Evolutionary conservation across 2,888 invertebrate genomes (phyloP).

Genomic region (Leptopilina myrica): DNA sequence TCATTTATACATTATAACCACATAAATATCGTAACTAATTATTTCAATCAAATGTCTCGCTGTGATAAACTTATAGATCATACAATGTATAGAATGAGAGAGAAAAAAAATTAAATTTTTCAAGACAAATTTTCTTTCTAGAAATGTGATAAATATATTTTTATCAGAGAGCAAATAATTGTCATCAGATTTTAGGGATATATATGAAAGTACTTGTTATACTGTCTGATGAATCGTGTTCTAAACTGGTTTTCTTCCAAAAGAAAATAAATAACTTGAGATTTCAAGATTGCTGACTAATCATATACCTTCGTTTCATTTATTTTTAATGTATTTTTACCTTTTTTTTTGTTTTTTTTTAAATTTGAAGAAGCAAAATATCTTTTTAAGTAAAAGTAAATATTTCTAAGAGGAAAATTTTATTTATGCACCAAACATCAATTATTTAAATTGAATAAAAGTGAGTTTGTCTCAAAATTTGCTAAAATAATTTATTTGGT

Average conservation of each 20-base stretch:
- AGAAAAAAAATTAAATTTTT: neutral
- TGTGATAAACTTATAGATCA: neutral
- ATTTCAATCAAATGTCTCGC: neutral
- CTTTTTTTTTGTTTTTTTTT: neutral
- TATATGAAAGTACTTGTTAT: neutral
- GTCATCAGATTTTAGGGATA: conserved; percentile 3
- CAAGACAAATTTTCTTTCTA: neutral
- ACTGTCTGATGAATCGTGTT: neutral
- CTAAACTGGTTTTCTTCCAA: conserved; percentile 21
- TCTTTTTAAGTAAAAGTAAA: neutral
- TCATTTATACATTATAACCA: neutral
- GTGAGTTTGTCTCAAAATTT: too few species aligned
- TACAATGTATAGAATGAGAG: neutral
- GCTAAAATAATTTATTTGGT: too few species aligned
- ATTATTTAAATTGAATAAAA: too few species aligned
- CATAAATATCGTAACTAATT: neutral
- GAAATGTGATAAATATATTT: neutral
- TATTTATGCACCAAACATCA: too few species aligned
- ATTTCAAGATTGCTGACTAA: conserved; percentile 20
- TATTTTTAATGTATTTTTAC: neutral
- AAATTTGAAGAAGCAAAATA: neutral
- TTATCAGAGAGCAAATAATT: conserved; percentile 5
- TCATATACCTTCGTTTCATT: conserved; percentile 1
- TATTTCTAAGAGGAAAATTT: too few species aligned
- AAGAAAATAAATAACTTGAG: conserved; percentile 7